Evolutionary conservation across 2,113 vertebrate genomes (phyloP).

Genomic region (Periophthalmodon schlosseri): DNA sequence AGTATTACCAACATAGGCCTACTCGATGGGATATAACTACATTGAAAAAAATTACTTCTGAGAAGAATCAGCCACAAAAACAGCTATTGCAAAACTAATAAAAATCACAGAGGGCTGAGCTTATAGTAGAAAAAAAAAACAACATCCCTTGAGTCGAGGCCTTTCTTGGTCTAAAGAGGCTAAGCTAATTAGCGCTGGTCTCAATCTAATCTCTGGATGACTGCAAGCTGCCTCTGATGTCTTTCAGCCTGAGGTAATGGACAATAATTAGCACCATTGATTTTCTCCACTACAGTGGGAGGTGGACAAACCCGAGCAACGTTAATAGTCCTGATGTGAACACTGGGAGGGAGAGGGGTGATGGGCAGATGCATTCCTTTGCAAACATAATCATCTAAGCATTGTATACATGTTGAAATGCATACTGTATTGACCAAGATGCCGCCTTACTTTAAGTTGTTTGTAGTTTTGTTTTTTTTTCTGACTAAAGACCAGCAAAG

Average conservation of each 20-base stretch:
- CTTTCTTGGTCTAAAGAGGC: constrained; percentile 38
- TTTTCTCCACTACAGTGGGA: constrained; percentile 27
- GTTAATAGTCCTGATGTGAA: constrained; percentile 21
- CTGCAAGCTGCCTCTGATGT: constrained; percentile 45
- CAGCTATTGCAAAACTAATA: constrained; percentile 16
- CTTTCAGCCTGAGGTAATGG: constrained; percentile 54
- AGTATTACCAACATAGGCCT: background rate
- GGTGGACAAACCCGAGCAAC: background rate
- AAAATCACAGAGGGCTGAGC: constrained; percentile 16
- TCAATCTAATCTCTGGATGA: constrained; percentile 58
- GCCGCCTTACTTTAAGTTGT: background rate
- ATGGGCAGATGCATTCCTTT: constrained; percentile 5
- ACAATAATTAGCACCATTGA: constrained; percentile 68
- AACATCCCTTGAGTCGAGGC: constrained; percentile 28
- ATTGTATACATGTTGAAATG: background rate
- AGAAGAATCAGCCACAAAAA: constrained; percentile 1
- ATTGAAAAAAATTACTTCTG: constrained; percentile 8
- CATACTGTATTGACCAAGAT: background rate
- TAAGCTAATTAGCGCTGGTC: constrained; percentile 55
- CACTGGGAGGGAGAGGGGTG: background rate
- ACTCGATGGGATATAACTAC: background rate
- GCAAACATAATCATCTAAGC: background rate
- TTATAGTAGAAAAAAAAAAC: constrained; percentile 20
- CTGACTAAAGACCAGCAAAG: background rate
- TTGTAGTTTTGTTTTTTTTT: too few species aligned